Evolutionary conservation across 2,797 vertebrate genomes (phyloP).

Genomic region (Sphaeramia orbicularis): DNA sequence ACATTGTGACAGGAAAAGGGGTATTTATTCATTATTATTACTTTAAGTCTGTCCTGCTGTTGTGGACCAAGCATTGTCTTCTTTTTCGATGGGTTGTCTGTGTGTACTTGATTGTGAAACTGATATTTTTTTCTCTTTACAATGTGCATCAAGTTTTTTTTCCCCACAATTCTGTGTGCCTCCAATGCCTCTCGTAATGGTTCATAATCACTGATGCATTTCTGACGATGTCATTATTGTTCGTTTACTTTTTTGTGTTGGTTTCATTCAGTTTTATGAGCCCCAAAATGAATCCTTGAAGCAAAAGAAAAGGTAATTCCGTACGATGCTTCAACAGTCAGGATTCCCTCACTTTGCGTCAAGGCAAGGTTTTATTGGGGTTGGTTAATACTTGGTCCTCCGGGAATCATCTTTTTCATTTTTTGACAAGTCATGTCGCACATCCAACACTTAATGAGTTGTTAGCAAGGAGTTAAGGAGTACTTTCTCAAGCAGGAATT

Average conservation of each 20-base stretch:
- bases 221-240: constrained; percentile 86
- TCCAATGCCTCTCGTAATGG: constrained; percentile 82
- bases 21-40: constrained; percentile 84
- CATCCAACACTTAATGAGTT: constrained; percentile 96
- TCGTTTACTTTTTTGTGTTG: constrained; percentile 82
- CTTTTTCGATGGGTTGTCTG: constrained; percentile 83
- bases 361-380: constrained; percentile 81
- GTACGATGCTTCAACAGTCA: constrained; percentile 91
- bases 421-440: constrained; percentile 86
- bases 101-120: constrained; percentile 84
- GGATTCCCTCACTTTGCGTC: constrained; percentile 84
- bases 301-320: constrained; percentile 87
- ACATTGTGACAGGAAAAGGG: constrained; percentile 87
- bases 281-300: constrained; percentile 90
- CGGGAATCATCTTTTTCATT: constrained; percentile 88
- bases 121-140: constrained; percentile 82
- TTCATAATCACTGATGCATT: constrained; percentile 82
- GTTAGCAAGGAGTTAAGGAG: constrained; percentile 98
- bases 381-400: constrained; percentile 97
- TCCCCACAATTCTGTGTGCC: constrained; percentile 81
- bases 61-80: constrained; percentile 84
- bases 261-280: constrained; percentile 83
- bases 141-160: constrained; percentile 80
- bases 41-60: constrained; percentile 86
- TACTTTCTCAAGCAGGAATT: constrained; percentile 97